These are phyloP conservation scores for Chelonia mydas DNA, from an alignment of 2,797 vertebrate species.

Conservation along the genomic window DNA sequence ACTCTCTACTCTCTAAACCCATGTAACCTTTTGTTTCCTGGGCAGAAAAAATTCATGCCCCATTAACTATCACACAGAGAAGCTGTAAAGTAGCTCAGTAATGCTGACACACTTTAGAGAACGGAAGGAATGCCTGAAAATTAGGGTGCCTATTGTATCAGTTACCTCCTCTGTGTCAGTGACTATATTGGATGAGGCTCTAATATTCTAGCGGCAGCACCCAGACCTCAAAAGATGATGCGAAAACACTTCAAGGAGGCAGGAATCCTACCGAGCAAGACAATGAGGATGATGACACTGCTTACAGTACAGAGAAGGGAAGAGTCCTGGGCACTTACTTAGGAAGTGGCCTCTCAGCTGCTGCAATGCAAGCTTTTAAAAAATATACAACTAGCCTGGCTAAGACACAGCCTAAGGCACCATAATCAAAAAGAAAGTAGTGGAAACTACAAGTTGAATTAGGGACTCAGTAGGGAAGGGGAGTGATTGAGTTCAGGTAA, in stretches of 20 bases:
- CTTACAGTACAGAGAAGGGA: background rate
- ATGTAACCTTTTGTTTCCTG: background rate
- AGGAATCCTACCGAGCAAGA: fast-evolving
- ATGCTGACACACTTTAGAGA: background rate
- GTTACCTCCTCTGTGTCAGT: background rate
- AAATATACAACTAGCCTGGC: background rate
- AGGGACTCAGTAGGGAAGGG: background rate
- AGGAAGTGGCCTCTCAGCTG: background rate
- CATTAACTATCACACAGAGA: background rate
- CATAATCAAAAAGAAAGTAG: fast-evolving
- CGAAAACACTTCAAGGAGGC: too few relatives aligned
- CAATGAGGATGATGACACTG: too few relatives aligned
- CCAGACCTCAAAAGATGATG: fast-evolving
- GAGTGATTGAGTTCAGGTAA: background rate
- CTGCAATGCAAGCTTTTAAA: background rate
- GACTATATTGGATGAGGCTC: background rate
- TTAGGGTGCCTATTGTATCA: background rate
- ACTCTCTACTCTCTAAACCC: too few relatives aligned
- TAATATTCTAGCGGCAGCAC: fast-evolving
- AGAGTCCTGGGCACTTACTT: fast-evolving
- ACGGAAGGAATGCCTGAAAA: background rate
- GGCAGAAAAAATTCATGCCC: background rate
- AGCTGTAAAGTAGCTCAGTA: background rate
- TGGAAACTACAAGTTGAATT: background rate
- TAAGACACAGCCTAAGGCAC: background rate